Conservation (phyloP, 2,113 vertebrate genomes). For the Dendropsophus ebraccatus region DNA sequence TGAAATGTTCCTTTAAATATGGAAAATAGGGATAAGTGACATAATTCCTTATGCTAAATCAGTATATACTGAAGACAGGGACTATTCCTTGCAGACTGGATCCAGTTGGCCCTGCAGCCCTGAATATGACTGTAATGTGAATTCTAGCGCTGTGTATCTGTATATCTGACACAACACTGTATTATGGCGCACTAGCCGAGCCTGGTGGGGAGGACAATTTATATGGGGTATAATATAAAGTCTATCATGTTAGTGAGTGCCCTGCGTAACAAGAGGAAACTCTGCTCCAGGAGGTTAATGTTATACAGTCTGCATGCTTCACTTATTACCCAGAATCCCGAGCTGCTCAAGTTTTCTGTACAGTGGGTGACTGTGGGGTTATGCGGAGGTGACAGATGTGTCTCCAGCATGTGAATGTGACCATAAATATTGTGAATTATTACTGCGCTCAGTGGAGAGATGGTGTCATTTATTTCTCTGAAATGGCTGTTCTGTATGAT, state of each 20-base stretch:
- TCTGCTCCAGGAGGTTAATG: slow-evolving; percentile 3
- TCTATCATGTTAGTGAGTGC: neutral
- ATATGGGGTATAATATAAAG: neutral
- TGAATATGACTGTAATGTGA: neutral
- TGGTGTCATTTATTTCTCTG: slow-evolving; percentile 24
- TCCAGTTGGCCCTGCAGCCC: neutral
- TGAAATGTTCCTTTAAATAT: neutral
- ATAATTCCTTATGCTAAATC: neutral
- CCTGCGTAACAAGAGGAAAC: neutral
- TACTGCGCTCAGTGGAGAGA: neutral
- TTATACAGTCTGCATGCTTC: neutral
- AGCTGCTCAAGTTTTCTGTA: neutral
- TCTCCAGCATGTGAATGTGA: neutral
- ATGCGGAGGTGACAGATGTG: slow-evolving; percentile 17
- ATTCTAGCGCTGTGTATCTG: slow-evolving; percentile 9
- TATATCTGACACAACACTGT: neutral
- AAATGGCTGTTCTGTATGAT: neutral
- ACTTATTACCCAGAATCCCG: slow-evolving; percentile 10
- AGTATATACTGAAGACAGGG: neutral
- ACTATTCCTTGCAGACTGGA: neutral
- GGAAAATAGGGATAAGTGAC: neutral
- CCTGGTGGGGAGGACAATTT: neutral
- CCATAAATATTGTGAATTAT: slow-evolving; percentile 7
- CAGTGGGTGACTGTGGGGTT: neutral
- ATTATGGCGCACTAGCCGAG: neutral